Evolutionary conservation across 2,797 vertebrate species (phyloP), one percentile per base, ranked within the genome.

Genomic region (Chaetophractus vellerosus): DNA sequence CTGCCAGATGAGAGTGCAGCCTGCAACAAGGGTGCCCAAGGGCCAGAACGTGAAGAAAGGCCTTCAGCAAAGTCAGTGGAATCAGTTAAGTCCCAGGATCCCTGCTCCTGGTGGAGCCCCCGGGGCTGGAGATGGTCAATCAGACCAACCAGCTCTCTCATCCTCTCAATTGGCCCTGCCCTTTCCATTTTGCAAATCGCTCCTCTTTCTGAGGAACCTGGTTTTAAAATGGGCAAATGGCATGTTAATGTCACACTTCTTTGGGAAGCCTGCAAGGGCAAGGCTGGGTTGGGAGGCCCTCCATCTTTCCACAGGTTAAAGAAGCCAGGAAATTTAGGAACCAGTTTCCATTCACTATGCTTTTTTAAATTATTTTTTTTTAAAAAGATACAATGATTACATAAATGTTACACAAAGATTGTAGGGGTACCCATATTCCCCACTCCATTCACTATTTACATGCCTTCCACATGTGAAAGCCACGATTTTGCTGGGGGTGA

Each of bases 221-320:
- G 93, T 63, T 95, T 84, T 55, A 48, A 94, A 96, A 88, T 23
- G 61, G 69, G 50, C 28, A 85, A 41, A 59, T 28, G 59, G n/a
- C 41, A 63, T 50, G 74, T 24, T 59, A 71, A 89, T 61, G 81
- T 74, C 88, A 90, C n/a, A 50, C 36, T 80, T 88, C 38, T n/a
- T 28, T 78, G 69, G 86, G 55, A 84, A 63, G 11, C 2, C 23
- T 19, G 10, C 23, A 38, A 69, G 36, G 18, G 38, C 1, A 14
- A 81, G 33, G 36, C 11, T 26, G 14, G 9, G 21, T 61, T 55
- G n/a, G 50, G 48, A 78, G 26, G 41, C 79, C 23, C 5, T 4
- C 31, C 18, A 48, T 33, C 9, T 87, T 59, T 48, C 21, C 89
- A 41, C n/a, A 68, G 21, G 52, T 50, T 38, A n/a, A 59, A 81